These are phyloP conservation scores for Lepisosteus oculatus DNA, from an alignment of 2,113 vertebrate species.

Conservation along the genomic window DNA sequence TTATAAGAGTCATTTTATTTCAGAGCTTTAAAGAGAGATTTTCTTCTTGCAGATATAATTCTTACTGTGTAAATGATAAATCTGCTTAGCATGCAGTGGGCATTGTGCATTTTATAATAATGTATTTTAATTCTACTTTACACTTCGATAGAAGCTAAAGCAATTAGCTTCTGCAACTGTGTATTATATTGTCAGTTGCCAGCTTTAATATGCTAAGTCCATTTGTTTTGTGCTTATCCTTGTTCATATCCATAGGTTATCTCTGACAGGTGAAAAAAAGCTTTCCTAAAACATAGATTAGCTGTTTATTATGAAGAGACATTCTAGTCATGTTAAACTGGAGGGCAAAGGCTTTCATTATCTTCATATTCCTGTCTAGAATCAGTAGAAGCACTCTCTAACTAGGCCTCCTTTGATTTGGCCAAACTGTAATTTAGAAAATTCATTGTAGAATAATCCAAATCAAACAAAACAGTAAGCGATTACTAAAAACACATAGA, in stretches of 20 bases:
- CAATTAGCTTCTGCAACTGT: constrained; percentile 51
- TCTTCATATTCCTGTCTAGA: constrained; percentile 35
- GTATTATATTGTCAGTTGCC: constrained; percentile 59
- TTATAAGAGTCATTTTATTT: constrained; percentile 36
- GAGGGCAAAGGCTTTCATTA: constrained; percentile 46
- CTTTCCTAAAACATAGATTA: constrained; percentile 40
- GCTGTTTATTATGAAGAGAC: constrained; percentile 56
- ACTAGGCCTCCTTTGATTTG: constrained; percentile 14
- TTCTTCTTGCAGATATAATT: neutral
- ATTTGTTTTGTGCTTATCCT: constrained; percentile 9
- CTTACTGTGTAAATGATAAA: constrained; percentile 8
- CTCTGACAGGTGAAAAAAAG: constrained; percentile 37
- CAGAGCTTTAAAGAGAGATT: neutral
- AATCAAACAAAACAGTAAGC: too few relatives aligned
- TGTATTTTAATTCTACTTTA: constrained; percentile 35
- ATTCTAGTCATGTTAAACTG: constrained; percentile 34
- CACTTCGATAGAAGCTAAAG: constrained; percentile 32
- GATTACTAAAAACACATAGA: too few relatives aligned
- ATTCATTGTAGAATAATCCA: too few relatives aligned
- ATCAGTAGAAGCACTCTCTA: constrained; percentile 39
- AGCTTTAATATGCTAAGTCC: constrained; percentile 38
- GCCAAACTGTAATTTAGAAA: too few relatives aligned
- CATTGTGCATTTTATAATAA: constrained; percentile 22
- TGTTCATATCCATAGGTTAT: constrained; percentile 44
- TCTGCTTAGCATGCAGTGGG: constrained; percentile 29